Conservation (phyloP, 2,113 vertebrate species). For the Lophius piscatorius region DNA sequence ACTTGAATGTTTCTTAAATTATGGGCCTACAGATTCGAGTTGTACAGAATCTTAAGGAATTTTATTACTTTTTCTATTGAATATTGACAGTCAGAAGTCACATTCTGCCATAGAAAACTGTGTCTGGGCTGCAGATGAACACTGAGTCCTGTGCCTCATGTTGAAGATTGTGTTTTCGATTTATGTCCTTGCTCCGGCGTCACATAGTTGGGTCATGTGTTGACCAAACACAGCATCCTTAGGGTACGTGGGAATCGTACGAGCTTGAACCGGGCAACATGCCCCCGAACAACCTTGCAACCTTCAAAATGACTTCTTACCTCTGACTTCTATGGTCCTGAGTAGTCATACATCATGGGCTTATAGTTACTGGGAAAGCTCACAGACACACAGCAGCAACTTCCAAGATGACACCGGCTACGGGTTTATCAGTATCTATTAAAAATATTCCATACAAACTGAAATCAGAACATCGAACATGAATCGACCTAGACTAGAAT, state of each 20-base stretch:
- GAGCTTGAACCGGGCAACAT: background rate
- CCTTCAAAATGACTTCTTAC: constrained; percentile 35
- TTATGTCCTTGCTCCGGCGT: background rate
- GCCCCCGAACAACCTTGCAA: constrained; percentile 16
- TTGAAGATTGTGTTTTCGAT: background rate
- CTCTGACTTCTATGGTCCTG: constrained; percentile 37
- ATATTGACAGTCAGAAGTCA: background rate
- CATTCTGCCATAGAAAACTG: constrained; percentile 1
- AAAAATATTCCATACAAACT: too few relatives aligned
- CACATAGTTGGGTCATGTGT: constrained; percentile 12
- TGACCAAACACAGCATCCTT: background rate
- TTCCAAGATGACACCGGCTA: too few relatives aligned
- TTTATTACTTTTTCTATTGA: too few relatives aligned
- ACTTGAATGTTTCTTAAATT: background rate
- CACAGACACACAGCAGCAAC: background rate
- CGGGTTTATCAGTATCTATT: too few relatives aligned
- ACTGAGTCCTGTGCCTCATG: background rate
- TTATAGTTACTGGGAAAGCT: constrained; percentile 8
- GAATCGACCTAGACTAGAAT: too few relatives aligned
- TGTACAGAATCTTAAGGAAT: too few relatives aligned
- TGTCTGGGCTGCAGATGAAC: background rate
- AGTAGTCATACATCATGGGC: constrained; percentile 29
- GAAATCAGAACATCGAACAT: too few relatives aligned
- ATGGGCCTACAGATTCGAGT: too few relatives aligned
- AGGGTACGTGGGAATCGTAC: constrained; percentile 28